Evolutionary conservation across 2,113 vertebrate genomes (phyloP), one percentile per base, ranked within the genome.

Genomic region (Camelus dromedarius): DNA sequence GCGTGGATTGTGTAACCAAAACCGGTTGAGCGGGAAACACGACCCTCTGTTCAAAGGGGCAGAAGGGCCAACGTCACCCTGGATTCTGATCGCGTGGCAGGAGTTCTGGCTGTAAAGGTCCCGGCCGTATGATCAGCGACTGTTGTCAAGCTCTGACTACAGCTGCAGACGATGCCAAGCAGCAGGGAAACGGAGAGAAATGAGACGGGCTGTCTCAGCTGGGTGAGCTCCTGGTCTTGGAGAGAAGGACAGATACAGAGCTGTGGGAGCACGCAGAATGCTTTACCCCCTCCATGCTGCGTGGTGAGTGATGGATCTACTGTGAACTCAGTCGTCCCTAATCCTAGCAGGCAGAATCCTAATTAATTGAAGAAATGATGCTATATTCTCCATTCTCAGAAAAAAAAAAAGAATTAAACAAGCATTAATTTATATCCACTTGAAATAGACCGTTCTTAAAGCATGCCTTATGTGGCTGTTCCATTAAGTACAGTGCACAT

Each of bases 221-320:
- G 26, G 3, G 2, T 1, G 11, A 58, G 52, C 9, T 35, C 26
- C 10, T 2, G 24, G 26, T 46, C 42, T 79, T 54, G 35, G 35
- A 56, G 56, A 73, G 24, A 67, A 24, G 2, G 2, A n/a, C 1
- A 18, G 32, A 22, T 15, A 16, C 16, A n/a, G 35, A 73, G 64
- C 15, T 48, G 2, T 10, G 18, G 56, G 67, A 0, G 1, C 0
- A 0, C 0, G 20, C 14, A 28, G 9, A 48, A 20, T 11, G 13
- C 18, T 64, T 24, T 56, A 22, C 13, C 6, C 2, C 14, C 16
- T 20, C n/a, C 32, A 24, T 6, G 24, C 42, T n/a, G 8, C 19
- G 6, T 0, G 8, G 2, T 3, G 20, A 64, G 10, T 0, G 4
- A 9, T 24, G 13, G 28, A 1, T 70, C 35, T 13, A 0, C 2